A percentile compares a stretch with the other conserved stretches of the same genome.
phyloP scores from a whole-genome alignment of 2,113 vertebrate species.

The Mola mola region DNA sequence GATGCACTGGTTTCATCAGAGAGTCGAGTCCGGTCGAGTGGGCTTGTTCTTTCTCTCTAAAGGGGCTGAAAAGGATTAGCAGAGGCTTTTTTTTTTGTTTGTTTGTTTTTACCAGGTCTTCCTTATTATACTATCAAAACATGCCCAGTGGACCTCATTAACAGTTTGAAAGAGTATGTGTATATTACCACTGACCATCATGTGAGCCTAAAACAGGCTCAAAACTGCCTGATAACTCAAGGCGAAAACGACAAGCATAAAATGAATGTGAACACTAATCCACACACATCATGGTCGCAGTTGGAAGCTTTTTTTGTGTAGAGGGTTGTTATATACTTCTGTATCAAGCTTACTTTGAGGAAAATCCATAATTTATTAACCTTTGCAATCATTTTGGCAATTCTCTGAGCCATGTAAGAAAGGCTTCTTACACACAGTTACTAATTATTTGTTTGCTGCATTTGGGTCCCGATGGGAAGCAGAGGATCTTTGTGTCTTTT shows the following conservation, averaged over 20 bases:
- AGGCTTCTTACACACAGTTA: not conserved
- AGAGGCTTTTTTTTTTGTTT: no score
- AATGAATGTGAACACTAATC: not conserved
- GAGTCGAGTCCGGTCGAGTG: constrained; percentile 5
- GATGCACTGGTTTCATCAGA: constrained; percentile 15
- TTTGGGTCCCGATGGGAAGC: constrained; percentile 34
- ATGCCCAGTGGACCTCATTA: constrained; percentile 73
- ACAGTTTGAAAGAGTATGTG: constrained; percentile 36
- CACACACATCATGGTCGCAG: not conserved
- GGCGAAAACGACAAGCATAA: constrained; percentile 27
- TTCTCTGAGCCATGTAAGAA: constrained; percentile 55
- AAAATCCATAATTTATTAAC: constrained; percentile 53
- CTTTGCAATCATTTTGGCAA: constrained; percentile 41
- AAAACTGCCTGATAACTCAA: constrained; percentile 35
- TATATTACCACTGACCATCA: constrained; percentile 55
- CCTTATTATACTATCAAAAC: constrained; percentile 43
- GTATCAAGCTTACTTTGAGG: constrained; percentile 22
- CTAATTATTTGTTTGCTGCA: constrained; percentile 52
- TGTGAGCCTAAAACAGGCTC: constrained; percentile 27
- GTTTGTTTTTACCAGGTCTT: constrained; percentile 31
- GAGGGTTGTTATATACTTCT: constrained; percentile 3
- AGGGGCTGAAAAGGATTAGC: constrained; percentile 30
- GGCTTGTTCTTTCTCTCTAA: constrained; percentile 19
- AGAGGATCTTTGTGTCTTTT: constrained; percentile 32
- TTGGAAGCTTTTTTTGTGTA: constrained; percentile 6